Evolutionary conservation across 2,888 invertebrate species (phyloP), one percentile per base, ranked within the genome.

Genomic region (Maniola hyperantus): DNA sequence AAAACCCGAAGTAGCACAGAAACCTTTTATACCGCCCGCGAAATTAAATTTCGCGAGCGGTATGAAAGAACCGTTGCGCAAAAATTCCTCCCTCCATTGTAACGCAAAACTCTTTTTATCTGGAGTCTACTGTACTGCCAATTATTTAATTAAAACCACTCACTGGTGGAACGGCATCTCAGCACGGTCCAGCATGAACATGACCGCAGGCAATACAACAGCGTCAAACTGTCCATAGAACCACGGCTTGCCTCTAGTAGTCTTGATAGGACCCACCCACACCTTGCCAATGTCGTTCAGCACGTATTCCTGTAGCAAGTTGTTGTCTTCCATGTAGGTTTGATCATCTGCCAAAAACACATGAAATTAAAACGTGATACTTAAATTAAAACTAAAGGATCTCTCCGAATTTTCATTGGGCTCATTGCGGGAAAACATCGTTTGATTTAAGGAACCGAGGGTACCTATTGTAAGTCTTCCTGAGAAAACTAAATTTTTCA

Each of bases 211-310:
- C 13, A 97, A 86, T 1, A 96, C 95, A 2, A 93, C 92, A 0
- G 94, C 95, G 68, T 96, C 96, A 77, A 96, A 97, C 89, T 97
- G 97, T 0, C 97, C 97, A 79, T 95, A 97, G 44, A 96, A 93
- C 97, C 97, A 97, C 74, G 96, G 95, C 61, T 96, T 93, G n/a
- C 97, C 97, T 13, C 94, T 92, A 18, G 95, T 94, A 50, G 94
- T 94, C 67, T 95, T 95, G 76, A 94, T 93, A 0, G 96, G 95
- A 0, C 97, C 97, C 15, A 96, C 94, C 96, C 96, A 97, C 48
- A 97, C 95, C 83, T 97, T 96, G 55, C 97, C 97, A n/a, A 95
- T 94, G 79, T 97, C 97, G 70, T 95, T 96, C 69, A 96, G 79
- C 10, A 97, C 93, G 79, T 97, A 97, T 79, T 97, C 97, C 66